phyloP scores from a whole-genome alignment of 2,797 vertebrate species.

The Acipenser transmontanus region DNA sequence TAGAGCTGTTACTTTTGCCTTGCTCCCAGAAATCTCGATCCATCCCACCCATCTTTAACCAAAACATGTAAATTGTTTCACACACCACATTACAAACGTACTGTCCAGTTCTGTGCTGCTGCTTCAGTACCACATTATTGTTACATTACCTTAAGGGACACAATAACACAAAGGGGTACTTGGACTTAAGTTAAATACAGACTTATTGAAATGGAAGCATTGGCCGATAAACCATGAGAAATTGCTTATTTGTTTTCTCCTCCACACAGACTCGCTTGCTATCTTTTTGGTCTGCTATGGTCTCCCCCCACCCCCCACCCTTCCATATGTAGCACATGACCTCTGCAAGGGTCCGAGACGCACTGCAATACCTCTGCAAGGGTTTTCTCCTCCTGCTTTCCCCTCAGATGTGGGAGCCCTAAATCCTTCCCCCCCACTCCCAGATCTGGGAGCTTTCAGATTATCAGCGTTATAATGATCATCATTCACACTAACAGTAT shows the following conservation, averaged over 20 bases:
- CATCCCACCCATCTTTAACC: background rate
- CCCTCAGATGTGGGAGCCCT: too few species aligned
- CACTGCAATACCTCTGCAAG: too few species aligned
- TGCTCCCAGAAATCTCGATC: background rate
- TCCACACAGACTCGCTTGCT: background rate
- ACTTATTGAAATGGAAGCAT: constrained; percentile 13
- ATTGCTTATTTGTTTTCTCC: background rate
- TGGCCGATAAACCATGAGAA: constrained; percentile 7
- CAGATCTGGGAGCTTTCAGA: constrained; percentile 6
- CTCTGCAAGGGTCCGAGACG: too few species aligned
- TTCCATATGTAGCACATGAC: too few species aligned
- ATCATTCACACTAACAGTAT: constrained; percentile 56
- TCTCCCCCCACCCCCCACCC: too few species aligned
- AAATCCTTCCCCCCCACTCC: constrained; percentile 12
- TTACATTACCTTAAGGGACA: constrained; percentile 12
- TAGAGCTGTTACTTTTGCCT: background rate
- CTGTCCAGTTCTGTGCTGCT: background rate
- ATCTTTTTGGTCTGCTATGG: too few species aligned
- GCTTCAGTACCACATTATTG: background rate
- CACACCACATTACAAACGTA: background rate
- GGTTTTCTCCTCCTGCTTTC: too few species aligned
- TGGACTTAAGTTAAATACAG: background rate
- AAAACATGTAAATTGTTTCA: background rate
- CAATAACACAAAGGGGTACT: constrained; percentile 13
- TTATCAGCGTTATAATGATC: constrained; percentile 15